Conservation (phyloP, 2,113 vertebrate species). For the Cygnus atratus region DNA sequence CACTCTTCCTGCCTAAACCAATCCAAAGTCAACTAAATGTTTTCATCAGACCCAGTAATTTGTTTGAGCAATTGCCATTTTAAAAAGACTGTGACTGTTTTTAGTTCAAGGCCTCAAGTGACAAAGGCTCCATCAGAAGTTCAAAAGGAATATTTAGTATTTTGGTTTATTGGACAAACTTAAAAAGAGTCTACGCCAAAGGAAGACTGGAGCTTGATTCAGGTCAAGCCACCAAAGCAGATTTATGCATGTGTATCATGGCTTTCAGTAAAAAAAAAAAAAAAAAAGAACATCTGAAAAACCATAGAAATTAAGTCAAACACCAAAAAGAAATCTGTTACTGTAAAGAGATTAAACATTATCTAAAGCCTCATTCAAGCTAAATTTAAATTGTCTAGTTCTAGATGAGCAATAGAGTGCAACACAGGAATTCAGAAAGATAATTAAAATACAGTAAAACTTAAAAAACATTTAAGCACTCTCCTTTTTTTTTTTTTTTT, state of each 20-base stretch:
- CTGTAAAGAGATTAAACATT: background rate
- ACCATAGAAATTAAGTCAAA: background rate
- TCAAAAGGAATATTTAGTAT: background rate
- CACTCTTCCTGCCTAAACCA: conserved; percentile 8
- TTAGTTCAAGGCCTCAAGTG: background rate
- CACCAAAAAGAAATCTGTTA: background rate
- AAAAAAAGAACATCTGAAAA: background rate
- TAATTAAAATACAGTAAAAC: background rate
- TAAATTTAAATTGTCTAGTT: background rate
- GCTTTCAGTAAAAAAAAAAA: background rate
- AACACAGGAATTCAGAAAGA: background rate
- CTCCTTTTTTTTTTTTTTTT: background rate
- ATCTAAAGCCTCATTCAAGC: background rate
- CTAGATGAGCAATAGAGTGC: background rate
- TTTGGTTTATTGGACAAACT: background rate
- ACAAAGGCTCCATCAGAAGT: background rate
- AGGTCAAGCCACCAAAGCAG: background rate
- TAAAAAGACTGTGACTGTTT: background rate
- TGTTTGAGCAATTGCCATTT: background rate
- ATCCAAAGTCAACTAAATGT: background rate
- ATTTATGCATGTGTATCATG: background rate
- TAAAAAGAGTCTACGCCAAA: background rate
- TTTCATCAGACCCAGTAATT: background rate
- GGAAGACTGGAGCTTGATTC: background rate
- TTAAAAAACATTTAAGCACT: background rate